Base-by-base conservation (phyloP, 2,888 invertebrate species). In the Syritta pipiens region DNA sequence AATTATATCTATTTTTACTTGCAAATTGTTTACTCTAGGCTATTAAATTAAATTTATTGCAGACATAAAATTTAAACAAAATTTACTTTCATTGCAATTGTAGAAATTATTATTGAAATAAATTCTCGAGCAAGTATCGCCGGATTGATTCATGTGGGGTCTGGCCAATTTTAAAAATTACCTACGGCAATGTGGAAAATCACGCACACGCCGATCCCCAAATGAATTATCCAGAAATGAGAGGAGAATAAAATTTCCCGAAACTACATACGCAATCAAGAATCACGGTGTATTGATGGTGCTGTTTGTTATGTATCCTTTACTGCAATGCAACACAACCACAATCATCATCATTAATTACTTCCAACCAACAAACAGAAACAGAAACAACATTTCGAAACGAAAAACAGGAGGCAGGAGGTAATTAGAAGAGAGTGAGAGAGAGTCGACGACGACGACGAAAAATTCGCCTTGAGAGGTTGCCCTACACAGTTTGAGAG, bases 401-500 rank as follows among this genome's bases (percentile, higher is more conserved):
- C 35, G 69, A 51, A 65, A 76, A 62, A 44, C 76, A 79, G 65
- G 67, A 72, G 71, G 28, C 77, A 77, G 76, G 71, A 77, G 55
- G 63, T 40, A 60, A 60, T 72, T 49, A 62, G 35, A 67, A 67
- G 77, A 77, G 77, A 59, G 77, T 53, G 72, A 72, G 72, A 67
- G 79, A 79, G 72, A 57, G 55, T 74, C 32, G 32, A 62, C 17
- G n/a, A n/a, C n/a, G n/a, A n/a, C n/a, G n/a, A 57, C 9, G 19
- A 53, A 62, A 17, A 30, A 24, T 72, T 67, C 53, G 77, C 77
- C 77, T 42, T 79, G 72, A 71, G 71, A 71, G 63, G 46, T 63
- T 63, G 59, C 65, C 69, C 26, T 32, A 2, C 17, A 81, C 65
- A 82, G 82, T 82, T 82, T 81, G 51, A 75, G 57, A 79, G 6